These are phyloP conservation scores for Melipona beecheii DNA, from an alignment of 2,888 invertebrate genomes.

Conservation along the genomic window DNA sequence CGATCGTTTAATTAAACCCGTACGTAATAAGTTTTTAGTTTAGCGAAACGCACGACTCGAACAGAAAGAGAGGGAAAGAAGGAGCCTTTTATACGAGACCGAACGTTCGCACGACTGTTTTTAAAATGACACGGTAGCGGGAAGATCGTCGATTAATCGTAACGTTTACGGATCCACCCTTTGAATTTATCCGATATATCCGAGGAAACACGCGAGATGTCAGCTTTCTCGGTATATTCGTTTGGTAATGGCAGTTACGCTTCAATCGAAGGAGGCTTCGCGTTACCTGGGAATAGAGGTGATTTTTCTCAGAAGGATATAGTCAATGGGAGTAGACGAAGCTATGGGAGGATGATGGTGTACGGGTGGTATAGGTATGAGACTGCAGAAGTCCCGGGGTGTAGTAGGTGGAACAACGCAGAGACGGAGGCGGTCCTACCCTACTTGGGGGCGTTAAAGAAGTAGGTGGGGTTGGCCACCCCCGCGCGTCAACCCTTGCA, in stretches of 20 bases:
- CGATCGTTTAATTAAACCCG: not conserved
- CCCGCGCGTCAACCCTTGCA: constrained; percentile 78
- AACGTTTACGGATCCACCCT: not conserved
- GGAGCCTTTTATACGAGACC: not conserved
- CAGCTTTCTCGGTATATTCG: constrained; percentile 41
- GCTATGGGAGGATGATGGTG: constrained; percentile 69
- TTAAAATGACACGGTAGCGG: not conserved
- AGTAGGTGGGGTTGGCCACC: constrained; percentile 80
- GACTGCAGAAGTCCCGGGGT: constrained; percentile 77
- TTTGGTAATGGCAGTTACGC: constrained; percentile 60
- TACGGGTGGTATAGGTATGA: constrained; percentile 73
- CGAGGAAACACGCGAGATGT: constrained; percentile 47
- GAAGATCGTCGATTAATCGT: not conserved
- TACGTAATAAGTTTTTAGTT: not conserved
- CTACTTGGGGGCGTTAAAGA: constrained; percentile 83
- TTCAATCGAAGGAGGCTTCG: constrained; percentile 69
- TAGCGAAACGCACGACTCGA: not conserved
- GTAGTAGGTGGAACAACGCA: constrained; percentile 82
- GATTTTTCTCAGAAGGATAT: constrained; percentile 71
- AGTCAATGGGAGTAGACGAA: constrained; percentile 71
- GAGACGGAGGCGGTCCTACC: constrained; percentile 83
- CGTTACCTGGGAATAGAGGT: constrained; percentile 72
- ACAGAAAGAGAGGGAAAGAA: not conserved
- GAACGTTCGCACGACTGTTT: not conserved
- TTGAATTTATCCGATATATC: constrained; percentile 14